A percentile compares a stretch with the other conserved stretches of the same genome.
These are phyloP conservation scores for Phaedon cochleariae DNA, from an alignment of 2,888 invertebrate genomes.

Conservation along the genomic window DNA sequence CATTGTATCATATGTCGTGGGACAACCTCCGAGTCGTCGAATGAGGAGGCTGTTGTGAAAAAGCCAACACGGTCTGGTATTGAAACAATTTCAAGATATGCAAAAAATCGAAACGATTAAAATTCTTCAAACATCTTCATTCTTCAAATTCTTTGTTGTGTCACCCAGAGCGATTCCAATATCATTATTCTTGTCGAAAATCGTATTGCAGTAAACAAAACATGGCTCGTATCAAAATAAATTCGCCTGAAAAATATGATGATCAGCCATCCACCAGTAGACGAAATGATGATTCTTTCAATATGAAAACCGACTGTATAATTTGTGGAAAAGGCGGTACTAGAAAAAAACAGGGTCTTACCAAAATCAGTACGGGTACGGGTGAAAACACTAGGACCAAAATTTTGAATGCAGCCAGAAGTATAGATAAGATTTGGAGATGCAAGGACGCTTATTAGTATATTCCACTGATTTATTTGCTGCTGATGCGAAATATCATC, in stretches of 20 bases:
- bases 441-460: conserved; percentile 7
- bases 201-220: conserved; percentile 7
- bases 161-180: conserved; percentile 8
- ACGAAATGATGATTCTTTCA: conserved; percentile 13
- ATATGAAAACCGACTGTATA: conserved; percentile 9
- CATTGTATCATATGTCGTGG: too few species aligned
- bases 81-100: conserved; percentile 9
- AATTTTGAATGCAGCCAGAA: conserved; percentile 10
- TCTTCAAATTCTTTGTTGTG: conserved; percentile 4
- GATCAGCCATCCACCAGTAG: conserved; percentile 13
- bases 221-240: conserved; percentile 5
- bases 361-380: conserved; percentile 10
- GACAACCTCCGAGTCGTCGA: conserved; percentile 5
- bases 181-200: conserved; percentile 10
- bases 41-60: conserved; percentile 9
- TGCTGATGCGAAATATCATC: conserved; percentile 11
- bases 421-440: conserved; percentile 4
- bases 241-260: background rate
- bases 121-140: conserved; percentile 3
- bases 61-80: conserved; percentile 13
- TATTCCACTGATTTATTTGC: conserved; percentile 11
- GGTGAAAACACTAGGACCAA: conserved; percentile 9
- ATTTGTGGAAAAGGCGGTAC: conserved; percentile 10
- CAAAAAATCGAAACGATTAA: conserved; percentile 11
- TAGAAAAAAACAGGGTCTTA: conserved; percentile 13